Conservation (phyloP, 2,797 vertebrate genomes). For the Labroides dimidiatus region DNA sequence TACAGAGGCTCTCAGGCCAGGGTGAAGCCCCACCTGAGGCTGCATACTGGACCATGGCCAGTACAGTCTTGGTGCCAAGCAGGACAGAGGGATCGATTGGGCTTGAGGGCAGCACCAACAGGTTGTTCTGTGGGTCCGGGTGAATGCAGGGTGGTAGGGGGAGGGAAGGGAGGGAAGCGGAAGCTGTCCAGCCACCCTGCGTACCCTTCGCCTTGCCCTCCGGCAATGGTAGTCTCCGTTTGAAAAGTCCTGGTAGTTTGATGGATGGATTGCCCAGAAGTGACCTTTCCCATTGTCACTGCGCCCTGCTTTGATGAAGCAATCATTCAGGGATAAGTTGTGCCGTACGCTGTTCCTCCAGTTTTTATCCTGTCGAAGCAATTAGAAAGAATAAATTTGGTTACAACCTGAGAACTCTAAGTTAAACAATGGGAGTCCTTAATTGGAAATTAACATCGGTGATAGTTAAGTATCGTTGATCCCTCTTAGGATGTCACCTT, state of each 20-base stretch:
- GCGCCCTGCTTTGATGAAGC: constrained; percentile 88
- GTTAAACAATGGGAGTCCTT: constrained; percentile 23
- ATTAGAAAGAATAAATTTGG: constrained; percentile 12
- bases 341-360: constrained; percentile 90
- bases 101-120: constrained; percentile 78
- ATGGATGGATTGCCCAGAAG: constrained; percentile 89
- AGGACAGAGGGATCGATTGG: constrained; percentile 57
- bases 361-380: constrained; percentile 86
- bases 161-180: constrained; percentile 37
- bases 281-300: constrained; percentile 90
- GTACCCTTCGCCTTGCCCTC: constrained; percentile 82
- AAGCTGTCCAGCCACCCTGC: constrained; percentile 72
- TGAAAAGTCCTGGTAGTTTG: constrained; percentile 86
- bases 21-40: constrained; percentile 54
- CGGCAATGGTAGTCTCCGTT: constrained; percentile 87
- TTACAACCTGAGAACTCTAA: constrained; percentile 20
- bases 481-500: constrained; percentile 58
- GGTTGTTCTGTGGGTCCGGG: constrained; percentile 23
- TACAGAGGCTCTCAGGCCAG: constrained; percentile 48
- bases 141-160: constrained; percentile 48
- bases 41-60: constrained; percentile 77
- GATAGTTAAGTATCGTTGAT: constrained; percentile 60
- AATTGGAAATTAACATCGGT: constrained; percentile 36
- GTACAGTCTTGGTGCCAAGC: constrained; percentile 72
- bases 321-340: constrained; percentile 90